phyloP scores from a whole-genome alignment of 2,113 vertebrate species.

The Apus apus region DNA sequence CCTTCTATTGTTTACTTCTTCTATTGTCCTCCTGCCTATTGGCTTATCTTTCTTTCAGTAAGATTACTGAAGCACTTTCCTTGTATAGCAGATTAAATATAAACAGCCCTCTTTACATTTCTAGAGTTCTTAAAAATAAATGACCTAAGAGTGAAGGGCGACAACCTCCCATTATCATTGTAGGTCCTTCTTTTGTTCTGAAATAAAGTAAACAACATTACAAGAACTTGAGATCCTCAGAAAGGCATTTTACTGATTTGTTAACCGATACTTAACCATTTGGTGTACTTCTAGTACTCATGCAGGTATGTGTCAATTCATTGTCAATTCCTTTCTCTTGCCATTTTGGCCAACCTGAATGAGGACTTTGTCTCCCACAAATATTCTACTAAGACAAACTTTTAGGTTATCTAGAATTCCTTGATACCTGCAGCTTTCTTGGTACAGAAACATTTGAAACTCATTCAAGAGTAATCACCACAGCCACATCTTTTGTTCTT shows the following conservation, averaged over 20 bases:
- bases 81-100: background rate
- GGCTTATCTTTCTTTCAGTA: background rate
- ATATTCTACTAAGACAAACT: background rate
- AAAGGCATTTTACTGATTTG: background rate
- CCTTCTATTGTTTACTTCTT: background rate
- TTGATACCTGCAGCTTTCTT: background rate
- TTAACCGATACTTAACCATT: background rate
- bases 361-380: background rate
- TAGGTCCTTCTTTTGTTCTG: background rate
- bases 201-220: background rate
- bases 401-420: conserved; percentile 13
- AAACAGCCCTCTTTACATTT: background rate
- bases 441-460: background rate
- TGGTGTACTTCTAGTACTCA: background rate
- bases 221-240: background rate
- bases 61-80: background rate
- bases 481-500: conserved; percentile 14
- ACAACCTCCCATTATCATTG: background rate
- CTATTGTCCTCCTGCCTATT: background rate
- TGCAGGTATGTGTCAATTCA: background rate
- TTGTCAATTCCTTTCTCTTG: background rate
- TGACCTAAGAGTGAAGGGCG: background rate
- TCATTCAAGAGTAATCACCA: background rate
- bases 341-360: background rate
- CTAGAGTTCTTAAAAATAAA: background rate